Conservation (phyloP, 1,140 invertebrate species). For the Drosophila subobscura region DNA sequence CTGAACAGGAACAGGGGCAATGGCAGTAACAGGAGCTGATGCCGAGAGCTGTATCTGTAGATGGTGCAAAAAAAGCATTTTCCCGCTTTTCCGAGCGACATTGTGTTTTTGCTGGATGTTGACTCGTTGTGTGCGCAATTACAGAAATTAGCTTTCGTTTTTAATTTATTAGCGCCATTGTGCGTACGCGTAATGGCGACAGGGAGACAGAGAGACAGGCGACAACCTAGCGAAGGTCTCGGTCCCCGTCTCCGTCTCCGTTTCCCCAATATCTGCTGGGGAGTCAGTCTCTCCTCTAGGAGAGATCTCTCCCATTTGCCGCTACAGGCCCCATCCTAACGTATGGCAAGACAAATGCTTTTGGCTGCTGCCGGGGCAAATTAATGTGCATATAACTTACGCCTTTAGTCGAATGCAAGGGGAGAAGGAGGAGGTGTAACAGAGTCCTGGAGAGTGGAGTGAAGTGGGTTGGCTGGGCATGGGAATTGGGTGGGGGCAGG, state of each 20-base stretch:
- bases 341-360: constrained; percentile 74
- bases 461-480: constrained; percentile 1
- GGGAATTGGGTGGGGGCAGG: background rate
- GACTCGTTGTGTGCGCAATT: constrained; percentile 69
- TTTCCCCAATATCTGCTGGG: background rate
- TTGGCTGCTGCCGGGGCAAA: constrained; percentile 68
- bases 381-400: constrained; percentile 80
- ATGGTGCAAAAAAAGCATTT: no score
- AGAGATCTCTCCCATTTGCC: constrained; percentile 19
- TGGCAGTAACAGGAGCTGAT: background rate
- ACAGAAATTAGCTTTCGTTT: constrained; percentile 82
- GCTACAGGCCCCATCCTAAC: constrained; percentile 27
- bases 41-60: no score
- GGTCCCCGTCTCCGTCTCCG: constrained; percentile 9
- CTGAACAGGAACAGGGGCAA: constrained; percentile 1
- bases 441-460: constrained; percentile 5
- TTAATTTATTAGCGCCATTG: constrained; percentile 81
- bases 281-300: constrained; percentile 12
- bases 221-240: constrained; percentile 40
- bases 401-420: constrained; percentile 51
- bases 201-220: constrained; percentile 33
- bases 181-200: constrained; percentile 76
- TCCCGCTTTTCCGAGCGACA: no score
- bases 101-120: constrained; percentile 23
- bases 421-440: no score